Evolutionary conservation across 2,888 invertebrate genomes (phyloP).

Genomic region (Flexamia atlantica): DNA sequence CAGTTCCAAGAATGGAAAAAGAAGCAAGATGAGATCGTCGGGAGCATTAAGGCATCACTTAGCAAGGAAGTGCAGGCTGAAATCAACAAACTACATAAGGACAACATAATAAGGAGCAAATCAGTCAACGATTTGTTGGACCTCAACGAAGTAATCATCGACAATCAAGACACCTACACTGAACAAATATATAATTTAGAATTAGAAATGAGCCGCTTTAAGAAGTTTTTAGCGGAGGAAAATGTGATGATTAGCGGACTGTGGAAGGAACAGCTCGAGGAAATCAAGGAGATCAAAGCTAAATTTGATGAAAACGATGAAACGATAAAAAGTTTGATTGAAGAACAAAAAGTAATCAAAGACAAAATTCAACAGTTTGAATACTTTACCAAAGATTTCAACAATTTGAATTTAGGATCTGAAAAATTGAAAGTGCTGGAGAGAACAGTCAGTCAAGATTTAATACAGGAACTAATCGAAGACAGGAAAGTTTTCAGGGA

Average conservation of each 20-base stretch:
- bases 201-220: slow-evolving; percentile 55
- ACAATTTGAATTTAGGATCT: slow-evolving; percentile 25
- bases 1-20: slow-evolving; percentile 61
- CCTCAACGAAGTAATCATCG: slow-evolving; percentile 62
- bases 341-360: slow-evolving; percentile 53
- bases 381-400: slow-evolving; percentile 26
- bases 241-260: slow-evolving; percentile 63
- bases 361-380: slow-evolving; percentile 47
- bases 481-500: slow-evolving; percentile 39
- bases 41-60: slow-evolving; percentile 37
- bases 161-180: slow-evolving; percentile 60
- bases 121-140: slow-evolving; percentile 61
- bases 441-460: slow-evolving; percentile 32
- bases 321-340: slow-evolving; percentile 42
- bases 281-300: slow-evolving; percentile 45
- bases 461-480: slow-evolving; percentile 33
- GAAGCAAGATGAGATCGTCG: slow-evolving; percentile 57
- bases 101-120: slow-evolving; percentile 60
- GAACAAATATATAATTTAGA: slow-evolving; percentile 61
- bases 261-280: slow-evolving; percentile 62
- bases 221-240: slow-evolving; percentile 62
- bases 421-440: slow-evolving; percentile 24
- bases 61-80: slow-evolving; percentile 56
- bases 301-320: slow-evolving; percentile 53
- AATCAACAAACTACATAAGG: slow-evolving; percentile 61